These are phyloP conservation scores for Cepphus grylle DNA, from an alignment of 2,113 vertebrate genomes.

Conservation along the genomic window DNA sequence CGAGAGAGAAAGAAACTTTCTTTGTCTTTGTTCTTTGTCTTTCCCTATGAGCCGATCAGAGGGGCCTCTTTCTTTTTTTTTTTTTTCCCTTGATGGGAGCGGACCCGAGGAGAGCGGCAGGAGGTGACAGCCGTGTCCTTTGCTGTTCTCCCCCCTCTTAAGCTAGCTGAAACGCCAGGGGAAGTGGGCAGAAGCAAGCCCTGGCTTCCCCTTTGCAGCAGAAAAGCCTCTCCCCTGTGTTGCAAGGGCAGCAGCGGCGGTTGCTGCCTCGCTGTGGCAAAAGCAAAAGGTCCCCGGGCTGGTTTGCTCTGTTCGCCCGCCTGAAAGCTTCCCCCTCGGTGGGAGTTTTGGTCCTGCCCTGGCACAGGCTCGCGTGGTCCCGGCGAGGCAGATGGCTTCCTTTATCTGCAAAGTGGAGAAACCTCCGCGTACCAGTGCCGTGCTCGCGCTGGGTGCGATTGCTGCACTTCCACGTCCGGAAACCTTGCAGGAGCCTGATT, in stretches of 20 bases:
- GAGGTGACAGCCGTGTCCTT: neutral
- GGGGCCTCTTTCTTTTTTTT: neutral
- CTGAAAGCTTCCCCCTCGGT: neutral
- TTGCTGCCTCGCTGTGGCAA: neutral
- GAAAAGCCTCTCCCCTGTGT: neutral
- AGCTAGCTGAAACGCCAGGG: neutral
- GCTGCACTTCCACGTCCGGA: neutral
- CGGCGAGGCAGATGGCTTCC: neutral
- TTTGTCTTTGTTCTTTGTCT: neutral
- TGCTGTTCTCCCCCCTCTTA: neutral
- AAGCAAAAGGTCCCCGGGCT: neutral
- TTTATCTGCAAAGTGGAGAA: neutral
- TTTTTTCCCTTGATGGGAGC: neutral
- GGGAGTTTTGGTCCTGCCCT: neutral
- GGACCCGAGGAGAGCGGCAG: rapidly evolving
- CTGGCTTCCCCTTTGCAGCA: neutral
- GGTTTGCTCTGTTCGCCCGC: rapidly evolving
- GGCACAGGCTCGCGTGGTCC: rapidly evolving
- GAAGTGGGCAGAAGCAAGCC: neutral
- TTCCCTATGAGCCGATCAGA: neutral
- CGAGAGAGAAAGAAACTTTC: neutral
- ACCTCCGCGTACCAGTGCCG: neutral
- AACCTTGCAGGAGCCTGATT: neutral
- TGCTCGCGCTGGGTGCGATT: rapidly evolving
- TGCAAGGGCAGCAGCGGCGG: neutral